phyloP scores from a whole-genome alignment of 2,888 invertebrate genomes.

The Cylindroiulus punctatus region DNA sequence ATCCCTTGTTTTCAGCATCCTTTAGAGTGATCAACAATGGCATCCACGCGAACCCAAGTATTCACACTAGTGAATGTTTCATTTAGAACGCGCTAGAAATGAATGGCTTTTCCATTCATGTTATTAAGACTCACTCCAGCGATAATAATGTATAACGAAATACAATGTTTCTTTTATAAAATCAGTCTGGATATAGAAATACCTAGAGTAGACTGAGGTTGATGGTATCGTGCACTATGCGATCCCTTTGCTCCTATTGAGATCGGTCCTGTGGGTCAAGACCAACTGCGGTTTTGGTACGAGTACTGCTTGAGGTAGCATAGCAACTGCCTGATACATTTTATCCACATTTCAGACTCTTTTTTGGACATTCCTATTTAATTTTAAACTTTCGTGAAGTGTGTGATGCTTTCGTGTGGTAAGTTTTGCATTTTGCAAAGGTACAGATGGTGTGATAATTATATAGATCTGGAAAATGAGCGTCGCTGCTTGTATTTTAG shows the following conservation, averaged over 20 bases:
- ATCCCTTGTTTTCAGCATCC: neutral
- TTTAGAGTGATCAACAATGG: neutral
- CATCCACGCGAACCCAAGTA: neutral
- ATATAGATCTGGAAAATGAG: neutral
- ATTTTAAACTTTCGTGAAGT: no score
- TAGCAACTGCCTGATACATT: no score
- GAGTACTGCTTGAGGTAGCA: no score
- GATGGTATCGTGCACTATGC: neutral
- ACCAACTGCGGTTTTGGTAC: no score
- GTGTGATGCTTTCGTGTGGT: no score
- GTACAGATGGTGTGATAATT: neutral
- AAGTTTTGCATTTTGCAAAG: no score
- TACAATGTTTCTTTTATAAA: neutral
- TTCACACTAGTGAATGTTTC: neutral
- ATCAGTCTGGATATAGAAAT: neutral
- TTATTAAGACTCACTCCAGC: neutral
- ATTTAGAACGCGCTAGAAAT: neutral
- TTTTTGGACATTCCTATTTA: no score
- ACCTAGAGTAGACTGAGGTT: neutral
- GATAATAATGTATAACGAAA: neutral
- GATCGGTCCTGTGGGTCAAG: no score
- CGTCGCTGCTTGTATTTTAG: neutral
- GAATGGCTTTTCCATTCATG: neutral
- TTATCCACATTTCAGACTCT: no score
- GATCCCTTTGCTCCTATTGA: neutral